Base-by-base conservation (phyloP, 2,113 vertebrate genomes). In the Paraplagusia blochii region DNA sequence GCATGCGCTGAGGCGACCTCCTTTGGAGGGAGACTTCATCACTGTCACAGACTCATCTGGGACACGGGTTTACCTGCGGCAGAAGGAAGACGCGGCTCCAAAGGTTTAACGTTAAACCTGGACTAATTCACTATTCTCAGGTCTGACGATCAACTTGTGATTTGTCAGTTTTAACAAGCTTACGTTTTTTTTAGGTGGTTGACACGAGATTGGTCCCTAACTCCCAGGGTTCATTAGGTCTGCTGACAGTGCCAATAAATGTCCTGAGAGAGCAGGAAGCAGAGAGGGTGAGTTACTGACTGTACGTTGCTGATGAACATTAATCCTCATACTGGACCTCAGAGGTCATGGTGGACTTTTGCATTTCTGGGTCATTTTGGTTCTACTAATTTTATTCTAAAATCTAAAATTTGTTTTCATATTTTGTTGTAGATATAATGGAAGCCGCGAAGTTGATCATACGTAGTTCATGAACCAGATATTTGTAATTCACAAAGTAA, bases 21-120 rank as follows among this genome's bases (percentile, higher is more conserved):
- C 97, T 0, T 0, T 93, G 14, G 84, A 93, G 48, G 95, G 95
- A 45, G 94, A 95, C 39, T 98, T 92, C n/a, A 8, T 99, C 88
- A 93, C 88, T 0, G 95, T 99, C 74, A 99, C 97, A 0, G 95
- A 95, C 59, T 90, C 87, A 0, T 72, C 75, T 0, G 97, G 97
- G 12, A 86, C 77, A 69, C 85, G 97, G 3, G 92, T 94, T 19
- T 99, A 95, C 69, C 86, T 99, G 72, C 72, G 87, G 6, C 68
- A 96, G 44, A 91, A 73, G 16, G 89, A 91, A 0, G 92, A 94
- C 16, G 17, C 53, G 6, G 48, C 64, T 1, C 12, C 57, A 13
- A 82, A 88, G 88, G 88, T 88, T 14, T 38, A 44, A 19, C 1
- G 38, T 11, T 5, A 40, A 40, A 40, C 38, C 38, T 4, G 13